Percentiles rank a stretch among this genome's conserved stretches.
Evolutionary conservation across 2,113 vertebrate genomes (phyloP).

Genomic region (Excalfactoria chinensis): DNA sequence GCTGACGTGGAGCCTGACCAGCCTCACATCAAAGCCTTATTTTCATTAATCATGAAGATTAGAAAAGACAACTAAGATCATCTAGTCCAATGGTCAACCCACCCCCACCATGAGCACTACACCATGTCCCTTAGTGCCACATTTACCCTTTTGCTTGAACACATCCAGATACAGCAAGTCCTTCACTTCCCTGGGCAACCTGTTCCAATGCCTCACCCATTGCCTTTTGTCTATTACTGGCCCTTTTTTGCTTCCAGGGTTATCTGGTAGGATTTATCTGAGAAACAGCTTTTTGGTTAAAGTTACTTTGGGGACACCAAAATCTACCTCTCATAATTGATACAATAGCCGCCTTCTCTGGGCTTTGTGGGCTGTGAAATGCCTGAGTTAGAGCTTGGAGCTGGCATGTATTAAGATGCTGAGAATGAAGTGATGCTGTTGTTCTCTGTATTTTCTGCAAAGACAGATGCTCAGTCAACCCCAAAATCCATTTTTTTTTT

Average conservation of each 20-base stretch:
- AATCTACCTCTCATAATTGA: not conserved
- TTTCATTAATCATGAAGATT: not conserved
- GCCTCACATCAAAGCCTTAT: not conserved
- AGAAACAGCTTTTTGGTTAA: conserved; percentile 21
- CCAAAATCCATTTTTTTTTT: conserved; percentile 31
- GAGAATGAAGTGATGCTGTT: conserved; percentile 28
- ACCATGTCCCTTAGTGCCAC: too few species aligned
- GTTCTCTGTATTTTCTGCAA: conserved; percentile 21
- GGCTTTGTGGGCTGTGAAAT: conserved; percentile 49
- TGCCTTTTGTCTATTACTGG: not conserved
- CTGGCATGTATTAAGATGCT: not conserved
- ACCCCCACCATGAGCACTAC: too few species aligned
- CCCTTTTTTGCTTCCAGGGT: not conserved
- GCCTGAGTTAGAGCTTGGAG: not conserved
- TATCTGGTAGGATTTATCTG: conserved; percentile 13
- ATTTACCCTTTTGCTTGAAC: too few species aligned
- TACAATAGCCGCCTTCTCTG: conserved; percentile 58
- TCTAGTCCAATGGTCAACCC: too few species aligned
- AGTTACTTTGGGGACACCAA: not conserved
- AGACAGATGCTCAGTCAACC: conserved; percentile 47
- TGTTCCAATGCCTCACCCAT: too few species aligned
- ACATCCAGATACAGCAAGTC: too few species aligned
- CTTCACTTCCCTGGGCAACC: too few species aligned
- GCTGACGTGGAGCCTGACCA: not conserved
- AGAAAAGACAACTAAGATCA: too few species aligned